Conservation (phyloP, 2,888 invertebrate species). For the Siphonodentalium dalli region DNA sequence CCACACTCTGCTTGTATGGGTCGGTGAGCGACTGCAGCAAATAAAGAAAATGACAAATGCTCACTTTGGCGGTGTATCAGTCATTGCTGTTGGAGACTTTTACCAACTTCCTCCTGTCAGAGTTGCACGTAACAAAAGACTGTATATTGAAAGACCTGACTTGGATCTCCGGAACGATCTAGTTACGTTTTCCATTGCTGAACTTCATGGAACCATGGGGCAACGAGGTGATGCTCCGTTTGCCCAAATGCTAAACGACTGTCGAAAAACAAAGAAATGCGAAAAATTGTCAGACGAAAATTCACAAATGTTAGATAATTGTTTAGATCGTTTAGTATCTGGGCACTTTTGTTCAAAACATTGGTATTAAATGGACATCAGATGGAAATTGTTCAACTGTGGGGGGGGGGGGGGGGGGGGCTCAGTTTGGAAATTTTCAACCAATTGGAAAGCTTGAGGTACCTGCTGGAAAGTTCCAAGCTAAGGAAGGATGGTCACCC, state of each 20-base stretch:
- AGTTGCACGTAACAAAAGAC: slow-evolving; percentile 21
- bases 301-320: background rate
- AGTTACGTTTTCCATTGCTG: slow-evolving; percentile 8
- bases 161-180: no score
- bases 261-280: background rate
- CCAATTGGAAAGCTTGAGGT: no score
- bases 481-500: no score
- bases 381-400: slow-evolving; percentile 2
- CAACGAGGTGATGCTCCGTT: slow-evolving; percentile 14
- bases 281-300: background rate
- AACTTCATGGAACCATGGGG: slow-evolving; percentile 7
- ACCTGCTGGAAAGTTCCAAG: no score
- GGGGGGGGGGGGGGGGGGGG: slow-evolving; percentile 1
- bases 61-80: slow-evolving; percentile 52
- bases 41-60: slow-evolving; percentile 29
- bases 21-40: slow-evolving; percentile 52
- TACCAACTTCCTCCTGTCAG: slow-evolving; percentile 54
- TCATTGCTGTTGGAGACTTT: slow-evolving; percentile 57
- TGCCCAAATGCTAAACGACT: slow-evolving; percentile 5
- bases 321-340: no score
- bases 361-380: no score
- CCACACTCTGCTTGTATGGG: slow-evolving; percentile 32
- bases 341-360: no score
- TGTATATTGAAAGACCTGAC: slow-evolving; percentile 1
- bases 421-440: slow-evolving; percentile 5